These are phyloP conservation scores for Vesta saturnalis DNA, from an alignment of 2,888 invertebrate genomes.

Conservation along the genomic window DNA sequence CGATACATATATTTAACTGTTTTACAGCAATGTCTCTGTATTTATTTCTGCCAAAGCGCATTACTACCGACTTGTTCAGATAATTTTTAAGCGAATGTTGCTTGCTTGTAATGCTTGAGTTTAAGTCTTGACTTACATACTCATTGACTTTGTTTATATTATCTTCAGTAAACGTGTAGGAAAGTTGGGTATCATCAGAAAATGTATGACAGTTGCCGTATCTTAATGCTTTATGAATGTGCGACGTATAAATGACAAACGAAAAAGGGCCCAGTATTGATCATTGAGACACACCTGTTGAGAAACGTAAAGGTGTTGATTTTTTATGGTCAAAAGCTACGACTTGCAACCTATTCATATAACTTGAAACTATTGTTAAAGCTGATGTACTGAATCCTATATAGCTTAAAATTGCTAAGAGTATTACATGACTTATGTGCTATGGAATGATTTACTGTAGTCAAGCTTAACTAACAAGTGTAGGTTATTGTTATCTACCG, in stretches of 20 bases:
- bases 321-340: too few species aligned
- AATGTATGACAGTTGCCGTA: background rate
- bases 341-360: background rate
- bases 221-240: background rate
- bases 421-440: background rate
- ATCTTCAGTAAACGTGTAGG: conserved; percentile 16
- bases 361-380: too few species aligned
- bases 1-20: too few species aligned
- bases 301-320: background rate
- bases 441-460: conserved; percentile 17
- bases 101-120: too few species aligned
- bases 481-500: conserved; percentile 38
- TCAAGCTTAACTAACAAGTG: conserved; percentile 31
- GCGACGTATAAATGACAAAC: background rate
- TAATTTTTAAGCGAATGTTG: conserved; percentile 12
- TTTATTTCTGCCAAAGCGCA: conserved; percentile 7
- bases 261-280: conserved; percentile 2
- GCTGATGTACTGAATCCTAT: background rate
- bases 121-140: background rate
- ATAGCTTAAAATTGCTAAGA: conserved; percentile 8
- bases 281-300: conserved; percentile 10
- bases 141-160: background rate
- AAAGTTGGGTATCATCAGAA: conserved; percentile 14
- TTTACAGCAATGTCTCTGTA: background rate
- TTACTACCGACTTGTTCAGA: conserved; percentile 3